These are phyloP conservation scores for Drosophila ogumai DNA, from an alignment of 1,140 invertebrate species.

Conservation along the genomic window DNA sequence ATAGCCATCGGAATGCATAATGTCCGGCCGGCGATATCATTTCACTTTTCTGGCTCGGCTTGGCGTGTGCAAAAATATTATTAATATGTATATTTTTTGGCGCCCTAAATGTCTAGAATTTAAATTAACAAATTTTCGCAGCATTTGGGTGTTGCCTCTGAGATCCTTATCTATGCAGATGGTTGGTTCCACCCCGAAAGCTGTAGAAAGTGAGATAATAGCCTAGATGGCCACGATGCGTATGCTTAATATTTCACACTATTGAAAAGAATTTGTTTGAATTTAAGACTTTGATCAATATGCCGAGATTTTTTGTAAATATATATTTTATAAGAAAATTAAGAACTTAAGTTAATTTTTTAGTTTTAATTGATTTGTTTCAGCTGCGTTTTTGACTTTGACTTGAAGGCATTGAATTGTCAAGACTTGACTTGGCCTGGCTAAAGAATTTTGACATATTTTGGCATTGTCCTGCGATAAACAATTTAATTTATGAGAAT, in stretches of 20 bases:
- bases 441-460: slow-evolving; percentile 10
- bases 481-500: slow-evolving; percentile 81
- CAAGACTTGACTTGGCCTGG: not conserved
- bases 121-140: slow-evolving; percentile 75
- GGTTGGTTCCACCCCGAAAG: slow-evolving; percentile 25
- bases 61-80: slow-evolving; percentile 52
- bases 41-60: slow-evolving; percentile 63
- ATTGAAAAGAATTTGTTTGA: not conserved
- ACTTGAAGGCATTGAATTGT: slow-evolving; percentile 20
- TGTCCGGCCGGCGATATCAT: slow-evolving; percentile 71
- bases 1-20: slow-evolving; percentile 77
- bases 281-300: not conserved
- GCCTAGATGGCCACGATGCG: slow-evolving; percentile 4
- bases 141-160: slow-evolving; percentile 30
- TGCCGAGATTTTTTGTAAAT: not conserved
- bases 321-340: not conserved
- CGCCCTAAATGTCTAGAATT: slow-evolving; percentile 61
- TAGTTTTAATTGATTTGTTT: not conserved
- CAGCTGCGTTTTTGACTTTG: not conserved
- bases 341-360: too few species aligned
- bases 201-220: slow-evolving; percentile 58
- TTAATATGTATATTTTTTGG: slow-evolving; percentile 63
- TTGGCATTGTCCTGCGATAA: slow-evolving; percentile 59
- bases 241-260: slow-evolving; percentile 14
- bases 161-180: slow-evolving; percentile 68